phyloP scores from a whole-genome alignment of 1,140 invertebrate genomes.

The Diabrotica undecimpunctata region DNA sequence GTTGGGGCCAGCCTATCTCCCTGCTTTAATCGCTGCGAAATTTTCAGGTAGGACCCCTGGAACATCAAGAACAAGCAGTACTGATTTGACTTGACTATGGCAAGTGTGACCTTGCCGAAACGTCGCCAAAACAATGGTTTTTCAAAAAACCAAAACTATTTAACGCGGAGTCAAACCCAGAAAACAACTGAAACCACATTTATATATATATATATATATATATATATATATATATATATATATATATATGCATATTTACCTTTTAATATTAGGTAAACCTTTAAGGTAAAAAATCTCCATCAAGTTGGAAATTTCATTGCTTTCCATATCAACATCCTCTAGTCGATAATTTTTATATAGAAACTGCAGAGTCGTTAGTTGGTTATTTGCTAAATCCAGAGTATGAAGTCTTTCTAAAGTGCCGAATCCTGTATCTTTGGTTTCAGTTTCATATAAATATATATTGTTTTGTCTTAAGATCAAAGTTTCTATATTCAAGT shows the following conservation, averaged over 20 bases:
- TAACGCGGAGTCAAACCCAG: too few relatives aligned
- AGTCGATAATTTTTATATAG: constrained; percentile 21
- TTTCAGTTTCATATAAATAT: background rate
- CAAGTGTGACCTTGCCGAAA: too few relatives aligned
- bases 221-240: too few relatives aligned
- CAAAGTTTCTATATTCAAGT: constrained; percentile 15
- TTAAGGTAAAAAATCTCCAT: constrained; percentile 33
- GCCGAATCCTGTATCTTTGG: constrained; percentile 12
- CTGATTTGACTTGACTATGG: too few relatives aligned
- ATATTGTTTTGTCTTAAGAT: constrained; percentile 17
- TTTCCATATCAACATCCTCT: constrained; percentile 23
- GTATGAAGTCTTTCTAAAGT: constrained; percentile 23
- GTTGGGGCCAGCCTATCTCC: too few relatives aligned
- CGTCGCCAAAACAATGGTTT: too few relatives aligned
- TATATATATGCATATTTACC: background rate
- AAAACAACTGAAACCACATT: too few relatives aligned
- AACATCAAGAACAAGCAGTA: too few relatives aligned
- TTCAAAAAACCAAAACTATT: too few relatives aligned
- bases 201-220: too few relatives aligned
- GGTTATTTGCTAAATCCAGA: constrained; percentile 26
- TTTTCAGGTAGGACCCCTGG: too few relatives aligned
- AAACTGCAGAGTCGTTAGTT: constrained; percentile 22
- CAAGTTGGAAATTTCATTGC: constrained; percentile 27
- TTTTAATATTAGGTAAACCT: constrained; percentile 25
- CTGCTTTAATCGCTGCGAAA: too few relatives aligned